phyloP scores from a whole-genome alignment of 2,113 vertebrate species.

The Nannobrachium achirus region DNA sequence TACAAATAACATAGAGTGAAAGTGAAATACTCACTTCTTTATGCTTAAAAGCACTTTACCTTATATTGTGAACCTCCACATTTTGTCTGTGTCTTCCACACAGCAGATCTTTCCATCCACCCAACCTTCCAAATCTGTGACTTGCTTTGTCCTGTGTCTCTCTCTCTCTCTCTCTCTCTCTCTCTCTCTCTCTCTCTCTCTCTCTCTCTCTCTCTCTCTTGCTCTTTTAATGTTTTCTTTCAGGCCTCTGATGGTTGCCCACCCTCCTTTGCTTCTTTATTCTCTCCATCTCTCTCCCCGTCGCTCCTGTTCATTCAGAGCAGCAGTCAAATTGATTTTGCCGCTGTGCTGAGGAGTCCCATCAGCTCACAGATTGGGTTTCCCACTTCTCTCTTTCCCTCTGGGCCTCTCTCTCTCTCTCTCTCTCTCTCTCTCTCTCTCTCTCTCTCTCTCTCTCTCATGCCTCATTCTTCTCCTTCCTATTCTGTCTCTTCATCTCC shows the following conservation, averaged over 20 bases:
- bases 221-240: slow-evolving; percentile 27
- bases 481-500: too few species aligned
- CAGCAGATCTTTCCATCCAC: too few species aligned
- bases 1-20: neutral
- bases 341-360: slow-evolving; percentile 70
- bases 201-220: slow-evolving; percentile 31
- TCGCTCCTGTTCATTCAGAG: slow-evolving; percentile 63
- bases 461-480: too few species aligned
- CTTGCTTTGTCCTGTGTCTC: neutral
- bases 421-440: slow-evolving; percentile 23
- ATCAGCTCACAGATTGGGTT: slow-evolving; percentile 73
- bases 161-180: slow-evolving; percentile 28
- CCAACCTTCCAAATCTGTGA: too few species aligned
- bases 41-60: neutral
- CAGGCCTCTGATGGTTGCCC: slow-evolving; percentile 56
- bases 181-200: slow-evolving; percentile 16
- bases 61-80: neutral
- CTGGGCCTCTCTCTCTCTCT: slow-evolving; percentile 42
- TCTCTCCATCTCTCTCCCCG: slow-evolving; percentile 47
- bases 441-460: too few species aligned
- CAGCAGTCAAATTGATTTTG: slow-evolving; percentile 78
- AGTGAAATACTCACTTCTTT: neutral
- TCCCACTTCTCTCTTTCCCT: slow-evolving; percentile 61
- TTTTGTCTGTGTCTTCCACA: neutral
- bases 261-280: slow-evolving; percentile 30